These are phyloP conservation scores for Penaeus vannamei DNA, from an alignment of 1,140 invertebrate species.

Conservation along the genomic window DNA sequence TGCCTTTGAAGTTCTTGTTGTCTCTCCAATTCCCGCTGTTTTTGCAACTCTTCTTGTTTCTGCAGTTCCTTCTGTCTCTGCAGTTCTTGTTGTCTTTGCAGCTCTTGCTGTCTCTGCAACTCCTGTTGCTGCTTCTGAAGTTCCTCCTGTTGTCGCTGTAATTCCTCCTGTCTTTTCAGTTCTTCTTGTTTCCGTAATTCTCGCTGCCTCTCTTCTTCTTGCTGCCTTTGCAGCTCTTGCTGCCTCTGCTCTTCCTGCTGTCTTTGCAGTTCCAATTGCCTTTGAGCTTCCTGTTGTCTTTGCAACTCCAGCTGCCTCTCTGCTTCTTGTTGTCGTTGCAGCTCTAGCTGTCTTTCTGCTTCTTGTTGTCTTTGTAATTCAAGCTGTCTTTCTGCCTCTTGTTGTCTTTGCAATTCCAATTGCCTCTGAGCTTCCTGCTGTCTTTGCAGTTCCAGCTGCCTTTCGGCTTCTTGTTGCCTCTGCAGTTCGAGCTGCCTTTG, in stretches of 20 bases:
- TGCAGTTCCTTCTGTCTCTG: constrained; percentile 13
- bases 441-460: constrained; percentile 1
- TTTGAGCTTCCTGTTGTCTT: constrained; percentile 14
- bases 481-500: neutral
- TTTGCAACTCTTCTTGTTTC: constrained; percentile 36
- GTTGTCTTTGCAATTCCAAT: constrained; percentile 32
- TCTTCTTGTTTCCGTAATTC: constrained; percentile 19
- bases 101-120: constrained; percentile 4
- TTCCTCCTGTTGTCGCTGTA: constrained; percentile 34
- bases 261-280: constrained; percentile 19
- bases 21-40: neutral
- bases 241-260: constrained; percentile 10
- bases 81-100: constrained; percentile 8
- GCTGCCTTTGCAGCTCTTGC: constrained; percentile 38
- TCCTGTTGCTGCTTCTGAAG: constrained; percentile 20
- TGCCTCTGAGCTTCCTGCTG: constrained; percentile 12
- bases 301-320: constrained; percentile 13
- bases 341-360: neutral
- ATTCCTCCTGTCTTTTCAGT: constrained; percentile 13
- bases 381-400: constrained; percentile 24
- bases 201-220: constrained; percentile 29
- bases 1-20: constrained; percentile 40
- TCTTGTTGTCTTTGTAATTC: constrained; percentile 34
- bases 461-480: constrained; percentile 16
- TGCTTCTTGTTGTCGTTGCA: constrained; percentile 14